Conservation (phyloP, 2,888 invertebrate species). For the Prosapia bicincta region DNA sequence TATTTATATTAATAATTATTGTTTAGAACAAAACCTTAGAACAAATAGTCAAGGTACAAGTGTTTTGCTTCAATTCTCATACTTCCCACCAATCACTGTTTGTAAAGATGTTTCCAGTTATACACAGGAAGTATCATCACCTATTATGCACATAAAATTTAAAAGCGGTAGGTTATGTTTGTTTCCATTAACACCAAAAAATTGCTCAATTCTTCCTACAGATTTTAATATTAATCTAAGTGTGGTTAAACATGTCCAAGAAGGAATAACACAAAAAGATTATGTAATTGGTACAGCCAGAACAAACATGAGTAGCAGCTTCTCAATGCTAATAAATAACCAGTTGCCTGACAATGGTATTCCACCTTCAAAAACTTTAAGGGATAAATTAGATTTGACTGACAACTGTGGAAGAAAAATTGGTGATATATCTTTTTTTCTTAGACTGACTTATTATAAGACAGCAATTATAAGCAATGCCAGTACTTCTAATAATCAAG, state of each 20-base stretch:
- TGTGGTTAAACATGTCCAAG: constrained; percentile 6
- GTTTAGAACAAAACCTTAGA: background rate
- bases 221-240: constrained; percentile 12
- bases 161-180: constrained; percentile 36
- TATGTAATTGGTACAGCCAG: constrained; percentile 6
- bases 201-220: background rate
- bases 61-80: constrained; percentile 32
- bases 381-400: constrained; percentile 30
- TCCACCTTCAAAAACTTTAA: constrained; percentile 5
- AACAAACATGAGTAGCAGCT: constrained; percentile 2
- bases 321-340: constrained; percentile 2
- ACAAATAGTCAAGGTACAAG: constrained; percentile 23
- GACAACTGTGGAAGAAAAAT: constrained; percentile 36
- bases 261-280: constrained; percentile 4
- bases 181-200: constrained; percentile 18
- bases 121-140: background rate
- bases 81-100: constrained; percentile 35
- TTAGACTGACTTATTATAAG: constrained; percentile 43
- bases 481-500: background rate
- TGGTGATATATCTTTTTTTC: constrained; percentile 43
- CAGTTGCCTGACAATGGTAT: background rate
- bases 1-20: constrained; percentile 13
- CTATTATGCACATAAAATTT: constrained; percentile 27
- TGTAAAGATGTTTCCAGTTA: constrained; percentile 28
- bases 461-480: constrained; percentile 25